Base-by-base conservation (phyloP, 2,888 invertebrate species). In the Apeira syringaria region DNA sequence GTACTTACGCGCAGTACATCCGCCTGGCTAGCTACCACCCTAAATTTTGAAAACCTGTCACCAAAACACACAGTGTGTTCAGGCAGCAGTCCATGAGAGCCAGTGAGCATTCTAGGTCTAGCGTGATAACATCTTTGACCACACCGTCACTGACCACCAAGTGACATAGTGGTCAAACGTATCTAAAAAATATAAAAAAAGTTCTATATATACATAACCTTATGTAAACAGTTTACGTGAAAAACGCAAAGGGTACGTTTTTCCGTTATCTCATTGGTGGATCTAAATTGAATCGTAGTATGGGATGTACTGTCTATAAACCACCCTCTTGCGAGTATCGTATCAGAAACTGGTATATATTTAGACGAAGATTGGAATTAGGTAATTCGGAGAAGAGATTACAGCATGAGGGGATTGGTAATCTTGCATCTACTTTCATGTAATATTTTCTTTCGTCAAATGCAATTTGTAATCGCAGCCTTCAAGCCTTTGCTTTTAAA, bases 231-330 rank as follows among this genome's bases (percentile, higher is more conserved):
- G 15, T 15, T 39, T 43, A 36, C 47, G 47, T 38, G 43, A 56
- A 53, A 53, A 53, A 53, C 52, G 50, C 43, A 43, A 5, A 56
- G 50, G 53, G 57, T 59, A 66, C 67, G 64, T 63, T 63, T 63
- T 49, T 50, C 50, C 48, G 65, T 66, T 83, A 87, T 85, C 86
- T 69, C 60, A 68, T 68, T 69, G 70, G 67, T 70, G 60, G 64
- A 87, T 88, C 87, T 86, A 86, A 87, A 87, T 88, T 87, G 84
- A 86, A 87, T 86, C 77, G 69, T 71, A 74, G 44, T 53, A 43
- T 50, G 68, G 80, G 78, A 73, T 74, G 70, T 62, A 65, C 69
- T 72, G 69, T 74, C 73, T 69, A 81, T 87, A 84, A 85, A 86
- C 73, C 64, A 65, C 64, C 69, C 62, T 48, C 54, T 50, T 46